These are phyloP conservation scores for Listronotus oregonensis DNA, from an alignment of 1,140 invertebrate species.

Conservation along the genomic window DNA sequence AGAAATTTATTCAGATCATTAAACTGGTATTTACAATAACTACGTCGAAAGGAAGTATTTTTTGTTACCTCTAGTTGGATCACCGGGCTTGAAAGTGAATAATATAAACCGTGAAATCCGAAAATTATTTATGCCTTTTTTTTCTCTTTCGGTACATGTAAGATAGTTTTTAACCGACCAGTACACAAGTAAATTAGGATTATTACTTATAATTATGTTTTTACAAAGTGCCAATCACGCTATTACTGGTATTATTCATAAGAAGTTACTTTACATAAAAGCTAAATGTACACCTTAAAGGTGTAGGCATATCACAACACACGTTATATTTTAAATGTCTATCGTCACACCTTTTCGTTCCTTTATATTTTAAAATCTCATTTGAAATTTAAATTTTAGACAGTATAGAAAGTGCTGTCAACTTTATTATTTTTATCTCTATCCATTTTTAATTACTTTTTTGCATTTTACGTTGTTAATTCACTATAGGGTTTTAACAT, in stretches of 20 bases:
- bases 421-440: no score
- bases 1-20: no score
- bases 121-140: slow-evolving; percentile 4
- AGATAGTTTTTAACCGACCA: not conserved
- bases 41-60: slow-evolving; percentile 4
- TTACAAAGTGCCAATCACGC: not conserved
- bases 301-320: slow-evolving; percentile 1
- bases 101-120: slow-evolving; percentile 3
- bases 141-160: not conserved
- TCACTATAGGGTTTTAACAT: no score
- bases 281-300: not conserved
- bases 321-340: slow-evolving; percentile 9
- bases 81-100: not conserved
- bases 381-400: slow-evolving; percentile 8
- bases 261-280: no score
- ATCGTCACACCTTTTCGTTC: not conserved
- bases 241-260: not conserved
- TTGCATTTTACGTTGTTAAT: no score
- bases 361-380: slow-evolving; percentile 8
- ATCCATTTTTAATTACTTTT: no score
- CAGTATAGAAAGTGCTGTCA: no score
- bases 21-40: not conserved
- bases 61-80: not conserved
- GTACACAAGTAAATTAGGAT: slow-evolving; percentile 7
- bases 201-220: slow-evolving; percentile 10